These are phyloP conservation scores for Ceratina japonica DNA, from an alignment of 1,140 invertebrate species.

Conservation along the genomic window DNA sequence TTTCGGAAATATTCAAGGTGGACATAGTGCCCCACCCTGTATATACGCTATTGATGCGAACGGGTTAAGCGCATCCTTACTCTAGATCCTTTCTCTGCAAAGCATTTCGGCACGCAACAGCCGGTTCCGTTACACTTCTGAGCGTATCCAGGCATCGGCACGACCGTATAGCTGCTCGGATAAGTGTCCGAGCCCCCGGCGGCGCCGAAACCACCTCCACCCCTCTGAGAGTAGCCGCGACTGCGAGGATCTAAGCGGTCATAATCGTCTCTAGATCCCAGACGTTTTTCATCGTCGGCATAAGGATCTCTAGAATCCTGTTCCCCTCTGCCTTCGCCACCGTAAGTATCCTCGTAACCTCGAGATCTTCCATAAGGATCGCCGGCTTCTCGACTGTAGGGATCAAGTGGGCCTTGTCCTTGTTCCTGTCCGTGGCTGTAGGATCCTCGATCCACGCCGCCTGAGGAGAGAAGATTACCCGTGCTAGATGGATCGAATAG, in stretches of 20 bases:
- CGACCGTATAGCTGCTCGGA: constrained; percentile 77
- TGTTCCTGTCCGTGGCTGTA: constrained; percentile 5
- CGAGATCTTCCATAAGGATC: constrained; percentile 46
- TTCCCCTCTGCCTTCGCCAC: background rate
- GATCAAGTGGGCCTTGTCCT: constrained; percentile 16
- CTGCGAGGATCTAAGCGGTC: background rate
- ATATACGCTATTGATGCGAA: no score
- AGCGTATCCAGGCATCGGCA: constrained; percentile 79
- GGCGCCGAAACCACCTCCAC: constrained; percentile 48
- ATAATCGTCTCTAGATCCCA: background rate
- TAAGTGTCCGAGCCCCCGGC: constrained; percentile 64
- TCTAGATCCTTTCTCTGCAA: constrained; percentile 94
- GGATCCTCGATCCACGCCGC: background rate
- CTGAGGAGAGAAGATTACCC: background rate
- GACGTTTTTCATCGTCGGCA: constrained; percentile 4
- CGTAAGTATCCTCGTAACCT: constrained; percentile 30
- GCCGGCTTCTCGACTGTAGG: constrained; percentile 36
- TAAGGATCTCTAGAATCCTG: constrained; percentile 27
- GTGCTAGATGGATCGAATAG: background rate
- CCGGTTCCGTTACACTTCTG: constrained; percentile 81
- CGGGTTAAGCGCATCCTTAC: constrained; percentile 77
- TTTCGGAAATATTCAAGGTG: no score
- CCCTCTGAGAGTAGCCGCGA: constrained; percentile 2
- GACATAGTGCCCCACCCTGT: no score
- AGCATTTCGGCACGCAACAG: constrained; percentile 91